Percentiles rank a stretch among this genome's conserved stretches.
Evolutionary conservation across 2,797 vertebrate genomes (phyloP).

Genomic region (Oceanodroma leucorhoa): DNA sequence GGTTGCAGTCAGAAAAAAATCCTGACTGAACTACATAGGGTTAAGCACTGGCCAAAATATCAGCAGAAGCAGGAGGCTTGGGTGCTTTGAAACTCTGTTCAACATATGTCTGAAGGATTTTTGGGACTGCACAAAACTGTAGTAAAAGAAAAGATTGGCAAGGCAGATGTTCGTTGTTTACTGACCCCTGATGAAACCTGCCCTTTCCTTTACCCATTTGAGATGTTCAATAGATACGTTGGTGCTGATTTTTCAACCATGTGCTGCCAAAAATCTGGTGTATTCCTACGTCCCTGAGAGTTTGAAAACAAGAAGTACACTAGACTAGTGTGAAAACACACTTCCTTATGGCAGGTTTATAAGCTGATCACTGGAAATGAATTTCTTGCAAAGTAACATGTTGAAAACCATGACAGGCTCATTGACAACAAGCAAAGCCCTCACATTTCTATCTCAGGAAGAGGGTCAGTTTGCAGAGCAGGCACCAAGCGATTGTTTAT

Average conservation of each 20-base stretch:
- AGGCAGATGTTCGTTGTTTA: constrained; percentile 73
- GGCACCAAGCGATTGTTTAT: constrained; percentile 68
- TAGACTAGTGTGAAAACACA: constrained; percentile 69
- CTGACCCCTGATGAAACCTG: constrained; percentile 67
- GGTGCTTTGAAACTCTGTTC: constrained; percentile 66
- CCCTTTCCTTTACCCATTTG: constrained; percentile 71
- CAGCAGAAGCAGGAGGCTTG: constrained; percentile 63
- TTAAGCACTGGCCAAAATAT: constrained; percentile 70
- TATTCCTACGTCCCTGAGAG: constrained; percentile 71
- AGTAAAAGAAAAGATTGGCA: constrained; percentile 62
- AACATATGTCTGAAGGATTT: constrained; percentile 71
- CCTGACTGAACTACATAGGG: constrained; percentile 45
- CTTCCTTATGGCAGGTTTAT: constrained; percentile 71
- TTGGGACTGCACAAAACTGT: constrained; percentile 57
- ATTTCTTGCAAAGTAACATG: constrained; percentile 73
- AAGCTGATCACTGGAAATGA: constrained; percentile 68
- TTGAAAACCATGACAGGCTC: constrained; percentile 75
- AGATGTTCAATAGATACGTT: constrained; percentile 72
- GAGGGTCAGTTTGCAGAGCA: constrained; percentile 70
- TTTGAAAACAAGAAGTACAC: constrained; percentile 72
- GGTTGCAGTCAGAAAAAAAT: constrained; percentile 5
- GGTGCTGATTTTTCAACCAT: constrained; percentile 70
- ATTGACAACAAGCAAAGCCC: constrained; percentile 73
- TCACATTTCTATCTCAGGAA: constrained; percentile 70
- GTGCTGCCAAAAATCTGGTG: constrained; percentile 73